A percentile compares a stretch with the other conserved stretches of the same genome.
phyloP scores from a whole-genome alignment of 2,797 vertebrate species.

The Rhinatrema bivittatum region DNA sequence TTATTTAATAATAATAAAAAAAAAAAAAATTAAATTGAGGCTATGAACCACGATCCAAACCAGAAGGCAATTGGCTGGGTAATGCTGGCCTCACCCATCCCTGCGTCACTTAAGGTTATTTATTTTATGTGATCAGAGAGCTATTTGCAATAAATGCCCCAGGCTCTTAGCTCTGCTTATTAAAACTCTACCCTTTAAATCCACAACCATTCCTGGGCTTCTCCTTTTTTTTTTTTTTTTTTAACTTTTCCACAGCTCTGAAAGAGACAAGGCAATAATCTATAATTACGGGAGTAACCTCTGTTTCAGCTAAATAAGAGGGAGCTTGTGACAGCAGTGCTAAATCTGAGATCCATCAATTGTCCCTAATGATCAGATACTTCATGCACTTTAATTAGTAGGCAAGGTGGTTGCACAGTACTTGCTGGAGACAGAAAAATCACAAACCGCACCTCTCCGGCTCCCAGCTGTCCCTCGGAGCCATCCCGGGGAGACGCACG shows the following conservation, averaged over 20 bases:
- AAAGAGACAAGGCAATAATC: slow-evolving; percentile 24
- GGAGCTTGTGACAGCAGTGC: slow-evolving; percentile 39
- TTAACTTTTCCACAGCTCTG: slow-evolving; percentile 12
- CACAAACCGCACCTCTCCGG: no score
- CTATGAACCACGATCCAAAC: no score
- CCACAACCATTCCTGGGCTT: no score
- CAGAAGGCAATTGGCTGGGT: no score
- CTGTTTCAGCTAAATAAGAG: slow-evolving; percentile 32
- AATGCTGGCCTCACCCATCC: no score
- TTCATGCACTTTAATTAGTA: slow-evolving; percentile 31
- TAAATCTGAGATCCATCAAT: slow-evolving; percentile 43
- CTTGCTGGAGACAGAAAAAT: slow-evolving; percentile 18
- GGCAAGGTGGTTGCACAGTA: slow-evolving; percentile 13
- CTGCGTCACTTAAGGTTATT: no score
- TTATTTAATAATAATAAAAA: no score
- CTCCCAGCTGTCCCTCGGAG: slow-evolving; percentile 9
- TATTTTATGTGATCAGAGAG: not conserved
- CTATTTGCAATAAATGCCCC: slow-evolving; percentile 4
- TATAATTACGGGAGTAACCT: slow-evolving; percentile 44
- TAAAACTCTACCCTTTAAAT: slow-evolving; percentile 7
- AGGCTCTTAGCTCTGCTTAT: not conserved
- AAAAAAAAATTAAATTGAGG: no score
- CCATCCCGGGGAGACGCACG: slow-evolving; percentile 1
- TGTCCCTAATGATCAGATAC: slow-evolving; percentile 33
- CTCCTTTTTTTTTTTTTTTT: slow-evolving; percentile 10